Base-by-base conservation (phyloP, 2,888 invertebrate species). In the Gymnocheta viridis region DNA sequence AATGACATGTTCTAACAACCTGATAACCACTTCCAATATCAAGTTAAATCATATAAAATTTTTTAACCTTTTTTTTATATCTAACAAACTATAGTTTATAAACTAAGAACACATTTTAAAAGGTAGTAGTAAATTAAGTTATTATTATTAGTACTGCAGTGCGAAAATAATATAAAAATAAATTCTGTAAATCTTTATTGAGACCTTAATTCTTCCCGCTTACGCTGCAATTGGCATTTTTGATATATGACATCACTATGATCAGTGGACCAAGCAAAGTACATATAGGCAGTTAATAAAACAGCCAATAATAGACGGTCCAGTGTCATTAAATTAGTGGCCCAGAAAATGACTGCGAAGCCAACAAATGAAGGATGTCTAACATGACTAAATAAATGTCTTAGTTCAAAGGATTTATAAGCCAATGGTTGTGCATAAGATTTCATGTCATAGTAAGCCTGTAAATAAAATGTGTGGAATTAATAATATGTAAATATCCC, bases 351-450 rank as follows among this genome's bases (percentile, higher is more conserved):
- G 1, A 93, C 86, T 0, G 93, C 88, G 76, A 95, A 93, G 6
- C 93, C 94, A 49, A 92, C 90, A 86, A 94, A 94, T 79, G 94
- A 94, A 1, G 95, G 94, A 92, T 95, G 95, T 54, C 94, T 93
- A 89, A 94, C 93, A 86, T 94, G 94, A 0, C 91, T 87, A 84
- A 93, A 93, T 29, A 94, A 91, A 85, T 93, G 91, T 64, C 92
- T 92, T 66, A 94, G 88, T 79, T 93, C 93, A 17, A 86, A 87
- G 0, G 94, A 94, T 89, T 95, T 95, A 82, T 93, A 92, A 0
- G 89, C 86, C 82, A 93, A 91, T 0, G 94, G 94, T 47, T 92
- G 92, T 9, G 93, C 92, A 82, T 93, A 92, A 19, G 92, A 91
- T 58, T 93, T 92, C 22, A 94, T 87, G 86, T 93, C 93, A 82